Evolutionary conservation across 2,797 vertebrate genomes (phyloP), one percentile per base, ranked within the genome.

Genomic region (Craterocephalus amniculus): DNA sequence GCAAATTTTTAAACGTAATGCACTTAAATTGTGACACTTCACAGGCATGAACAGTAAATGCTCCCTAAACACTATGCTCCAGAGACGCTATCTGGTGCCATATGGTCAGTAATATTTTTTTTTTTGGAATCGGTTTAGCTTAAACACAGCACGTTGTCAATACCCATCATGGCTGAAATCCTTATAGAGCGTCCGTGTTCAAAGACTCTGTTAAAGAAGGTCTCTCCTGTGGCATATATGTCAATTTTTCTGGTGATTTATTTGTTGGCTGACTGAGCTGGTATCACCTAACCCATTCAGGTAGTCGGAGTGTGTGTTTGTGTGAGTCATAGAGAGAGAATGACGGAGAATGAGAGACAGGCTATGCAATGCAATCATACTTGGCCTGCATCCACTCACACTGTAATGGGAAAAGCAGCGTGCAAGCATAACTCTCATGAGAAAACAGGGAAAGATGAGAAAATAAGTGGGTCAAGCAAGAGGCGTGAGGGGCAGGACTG

Each of bases 381-480:
- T 93, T 93, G 92, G 92, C 92, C 72, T 80, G 82, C 85, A 76
- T 94, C 92, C 90, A 93, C 89, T 92, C 87, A 68, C 66, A 69
- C 66, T 85, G 88, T 93, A 94, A 94, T 94, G 89, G 91, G 85
- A 80, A 92, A 93, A 90, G 88, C 90, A 88, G 83, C 72, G 83
- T 87, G 89, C 90, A 92, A 90, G 86, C 87, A 88, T 91, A 93
- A 91, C 84, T 91, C 94, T 93, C 93, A 79, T 75, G 93, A 94
- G 94, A 90, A 90, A 92, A 92, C 86, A 84, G 83, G 87, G 93
- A 94, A 95, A 94, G 93, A 95, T 93, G 94, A 95, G 94, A 94
- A 94, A 94, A 95, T 95, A 95, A 95, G 94, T 95, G 94, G 94
- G 94, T 94, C 94, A 94, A 92, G 92, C 88, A 80, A 81, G 48